Evolutionary conservation across 2,888 invertebrate genomes (phyloP), one percentile per base, ranked within the genome.

Genomic region (Lithophane socia): DNA sequence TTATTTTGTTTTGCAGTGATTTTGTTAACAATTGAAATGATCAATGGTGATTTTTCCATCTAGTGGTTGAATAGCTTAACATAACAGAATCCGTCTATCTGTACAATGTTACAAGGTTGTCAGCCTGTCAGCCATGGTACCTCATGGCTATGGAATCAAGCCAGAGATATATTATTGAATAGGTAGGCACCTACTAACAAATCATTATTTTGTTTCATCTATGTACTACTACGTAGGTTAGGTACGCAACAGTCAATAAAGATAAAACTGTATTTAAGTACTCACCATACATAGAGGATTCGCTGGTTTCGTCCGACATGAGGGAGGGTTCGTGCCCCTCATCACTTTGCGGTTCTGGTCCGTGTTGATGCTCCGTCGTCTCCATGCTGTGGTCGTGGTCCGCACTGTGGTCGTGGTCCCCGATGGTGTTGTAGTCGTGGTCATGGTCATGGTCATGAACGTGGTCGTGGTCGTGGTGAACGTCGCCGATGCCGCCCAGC

Each of bases 201-300:
- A 44, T 13, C 37, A 52, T 52, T 18, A 52, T 52, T 18, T 2
- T 54, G 9, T 4, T 16, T 3, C 3, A 37, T 5, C 37, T 37
- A 56, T 69, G 10, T 54, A 29, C 52, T 52, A 21, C 52, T 52
- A 21, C 16, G 0, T 37, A 18, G 8, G 58, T 16, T 37, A 18
- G 8, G 58, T 16, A 60, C 8, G 8, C 24, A 42, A 16, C 16
- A 29, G 21, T 2, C 7, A 47, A 44, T 21, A 29, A 63, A 16
- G 54, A 61, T 29, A 18, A 0, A 52, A 52, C 18, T 18, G 16
- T 16, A 2, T 52, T 52, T 52, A 52, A 8, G 52, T 52, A 80
- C 95, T 92, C 89, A 97, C 97, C 97, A 94, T 97, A 97, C 92
- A 97, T 94, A 37, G 97, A 95, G 74, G 94, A 95, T 83, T 97